Evolutionary conservation across 2,113 vertebrate species (phyloP), one percentile per base, ranked within the genome.

Genomic region (Crotalus helleri): DNA sequence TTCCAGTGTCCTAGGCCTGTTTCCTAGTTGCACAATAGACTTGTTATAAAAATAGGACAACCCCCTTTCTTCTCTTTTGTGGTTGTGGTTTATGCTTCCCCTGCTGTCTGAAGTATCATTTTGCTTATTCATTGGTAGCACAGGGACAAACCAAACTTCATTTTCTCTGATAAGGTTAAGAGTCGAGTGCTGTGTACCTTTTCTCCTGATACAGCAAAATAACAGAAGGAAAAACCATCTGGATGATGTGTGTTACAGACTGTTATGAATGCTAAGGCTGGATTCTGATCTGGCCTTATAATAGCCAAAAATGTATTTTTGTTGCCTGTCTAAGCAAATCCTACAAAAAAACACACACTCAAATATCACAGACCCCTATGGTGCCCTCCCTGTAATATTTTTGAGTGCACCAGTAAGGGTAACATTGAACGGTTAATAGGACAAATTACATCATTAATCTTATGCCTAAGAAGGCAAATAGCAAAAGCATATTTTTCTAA

Each of bases 1-100:
- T 69, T 53, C 10, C 61, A 10, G 6, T 19, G 33, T 13, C 6
- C 23, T 44, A 85, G 4, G 17, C 21, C 0, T 0, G 7, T 29
- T 93, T 85, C 92, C 91, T 92, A n/a, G 19, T 33, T 91, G 54
- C 89, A 88, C 86, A 21, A 86, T 49, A 64, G 59, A 49, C 21
- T 3, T 46, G 92, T 4, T 87, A 55, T 23, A 55, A 89, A 2
- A 69, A 93, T 64, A 7, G 1, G 91, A 0, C 3, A n/a, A 13
- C 2, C 1, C 33, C n/a, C 85, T n/a, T 92, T 54, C 4, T 17
- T 6, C 1, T 55, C 93, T 53, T 51, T 51, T 51, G 49, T 90
- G 39, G 5, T 44, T 26, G 46, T 15, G 1, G 24, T 93, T 93
- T 49, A 91, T 59, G 23, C n/a, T 13, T 69, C 57, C 29, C 44